Base-by-base conservation (phyloP, 2,797 vertebrate genomes). In the Hypotaenidia philippensis region DNA sequence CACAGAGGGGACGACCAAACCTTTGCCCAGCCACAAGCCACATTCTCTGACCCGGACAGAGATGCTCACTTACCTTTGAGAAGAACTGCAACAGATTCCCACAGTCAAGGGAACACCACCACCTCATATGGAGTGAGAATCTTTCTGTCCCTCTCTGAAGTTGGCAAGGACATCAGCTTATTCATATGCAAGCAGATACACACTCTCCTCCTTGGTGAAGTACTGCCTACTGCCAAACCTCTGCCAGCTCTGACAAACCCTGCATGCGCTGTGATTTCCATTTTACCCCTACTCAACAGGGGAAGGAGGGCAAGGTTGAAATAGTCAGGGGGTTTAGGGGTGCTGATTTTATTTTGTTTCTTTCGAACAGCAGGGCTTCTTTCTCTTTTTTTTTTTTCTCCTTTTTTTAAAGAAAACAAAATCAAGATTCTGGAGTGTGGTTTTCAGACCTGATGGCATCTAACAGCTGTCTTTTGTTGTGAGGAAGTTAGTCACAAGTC, bases 401-500 rank as follows among this genome's bases (percentile, higher is more conserved):
- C 20, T 27, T 69, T 55, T 34, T 68, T 50, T 19, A 31, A 20
- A 78, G 21, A 53, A 94, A 93, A 64, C 13, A 70, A 75, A 95
- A 87, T 77, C 63, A 90, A 96, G 93, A 89, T 64, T 65, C 78
- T 86, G 64, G 53, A 91, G 74, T 87, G 89, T 93, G 81, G 72
- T 84, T 94, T 94, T 95, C 68, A 95, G 83, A 95, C 44, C 59
- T 75, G 90, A 92, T 88, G 68, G 66, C 81, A 94, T 84, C 79
- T 91, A 63, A 80, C 87, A 95, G 90, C 85, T 96, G 79, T 83
- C 82, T 90, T 95, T 91, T 94, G 74, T 92, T 86, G 72, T 66
- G 68, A 92, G 89, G 82, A 94, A 93, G 69, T 93, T 93, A 90
- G 78, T 86, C 85, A 87, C 59, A 91, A 91, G 89, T 72, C 52